These are phyloP conservation scores for Thalassophryne amazonica DNA, from an alignment of 2,797 vertebrate species.

Conservation along the genomic window DNA sequence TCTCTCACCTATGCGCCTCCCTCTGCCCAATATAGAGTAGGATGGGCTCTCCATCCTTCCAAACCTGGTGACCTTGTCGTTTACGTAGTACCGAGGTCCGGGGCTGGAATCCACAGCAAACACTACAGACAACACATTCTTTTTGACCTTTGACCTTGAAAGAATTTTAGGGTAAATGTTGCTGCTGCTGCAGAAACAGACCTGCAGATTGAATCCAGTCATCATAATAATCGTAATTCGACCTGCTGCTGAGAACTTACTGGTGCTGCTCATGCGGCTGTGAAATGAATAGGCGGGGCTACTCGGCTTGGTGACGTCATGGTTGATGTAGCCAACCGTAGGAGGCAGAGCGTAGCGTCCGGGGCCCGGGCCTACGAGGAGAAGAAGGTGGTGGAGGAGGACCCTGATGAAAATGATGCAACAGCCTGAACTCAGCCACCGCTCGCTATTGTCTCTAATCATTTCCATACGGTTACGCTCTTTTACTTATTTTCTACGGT, in stretches of 20 bases:
- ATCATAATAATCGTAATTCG: no score
- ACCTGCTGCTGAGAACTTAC: slow-evolving; percentile 63
- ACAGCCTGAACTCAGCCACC: slow-evolving; percentile 30
- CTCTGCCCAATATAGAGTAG: slow-evolving; percentile 84
- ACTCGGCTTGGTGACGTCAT: slow-evolving; percentile 84
- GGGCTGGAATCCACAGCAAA: slow-evolving; percentile 81
- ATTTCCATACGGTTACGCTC: slow-evolving; percentile 58
- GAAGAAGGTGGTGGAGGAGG: slow-evolving; percentile 12
- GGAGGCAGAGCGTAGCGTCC: slow-evolving; percentile 84
- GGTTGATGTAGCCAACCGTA: slow-evolving; percentile 84
- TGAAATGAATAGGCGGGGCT: slow-evolving; percentile 85
- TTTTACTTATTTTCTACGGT: slow-evolving; percentile 64
- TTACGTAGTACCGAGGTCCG: slow-evolving; percentile 85
- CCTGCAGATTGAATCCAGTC: neutral
- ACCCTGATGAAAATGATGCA: slow-evolving; percentile 45
- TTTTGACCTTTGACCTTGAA: no score
- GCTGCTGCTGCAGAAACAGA: neutral
- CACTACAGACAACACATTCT: slow-evolving; percentile 55
- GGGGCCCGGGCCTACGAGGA: slow-evolving; percentile 80
- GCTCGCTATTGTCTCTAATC: slow-evolving; percentile 47
- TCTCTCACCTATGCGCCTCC: slow-evolving; percentile 40
- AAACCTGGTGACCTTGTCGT: slow-evolving; percentile 83
- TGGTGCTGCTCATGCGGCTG: slow-evolving; percentile 73
- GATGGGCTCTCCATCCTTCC: slow-evolving; percentile 82
- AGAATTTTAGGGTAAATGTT: no score